Conservation (phyloP, 2,888 invertebrate genomes). For the Pseudococcus longispinus region DNA sequence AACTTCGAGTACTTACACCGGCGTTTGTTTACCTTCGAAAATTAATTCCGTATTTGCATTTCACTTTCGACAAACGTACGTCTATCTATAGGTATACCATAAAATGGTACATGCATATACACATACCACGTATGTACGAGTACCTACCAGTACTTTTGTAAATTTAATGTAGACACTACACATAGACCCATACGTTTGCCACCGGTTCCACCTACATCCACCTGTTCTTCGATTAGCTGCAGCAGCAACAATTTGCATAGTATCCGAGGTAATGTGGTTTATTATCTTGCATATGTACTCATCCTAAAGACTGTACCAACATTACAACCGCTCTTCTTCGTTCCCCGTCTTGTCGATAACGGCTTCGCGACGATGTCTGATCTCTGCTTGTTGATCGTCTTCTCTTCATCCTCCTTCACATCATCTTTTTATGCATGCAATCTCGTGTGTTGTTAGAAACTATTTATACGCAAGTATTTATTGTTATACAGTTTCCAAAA, state of each 20-base stretch:
- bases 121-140: background rate
- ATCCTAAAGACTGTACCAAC: background rate
- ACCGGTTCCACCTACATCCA: background rate
- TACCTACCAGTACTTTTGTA: background rate
- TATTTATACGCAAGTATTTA: no score
- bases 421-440: background rate
- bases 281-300: background rate
- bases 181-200: no score
- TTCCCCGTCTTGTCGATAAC: background rate
- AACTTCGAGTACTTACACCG: background rate
- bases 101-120: background rate
- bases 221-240: background rate
- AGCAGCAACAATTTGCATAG: background rate
- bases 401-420: background rate
- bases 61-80: background rate
- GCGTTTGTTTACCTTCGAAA: background rate
- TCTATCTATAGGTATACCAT: background rate
- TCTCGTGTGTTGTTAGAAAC: background rate
- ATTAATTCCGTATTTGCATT: constrained; percentile 24
- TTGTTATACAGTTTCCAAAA: no score
- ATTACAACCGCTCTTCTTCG: background rate
- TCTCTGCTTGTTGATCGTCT: background rate
- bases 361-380: background rate
- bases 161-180: background rate
- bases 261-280: background rate